A percentile compares a stretch with the other conserved stretches of the same genome.
phyloP scores from a whole-genome alignment of 2,113 vertebrate genomes.

The Melozone crissalis region DNA sequence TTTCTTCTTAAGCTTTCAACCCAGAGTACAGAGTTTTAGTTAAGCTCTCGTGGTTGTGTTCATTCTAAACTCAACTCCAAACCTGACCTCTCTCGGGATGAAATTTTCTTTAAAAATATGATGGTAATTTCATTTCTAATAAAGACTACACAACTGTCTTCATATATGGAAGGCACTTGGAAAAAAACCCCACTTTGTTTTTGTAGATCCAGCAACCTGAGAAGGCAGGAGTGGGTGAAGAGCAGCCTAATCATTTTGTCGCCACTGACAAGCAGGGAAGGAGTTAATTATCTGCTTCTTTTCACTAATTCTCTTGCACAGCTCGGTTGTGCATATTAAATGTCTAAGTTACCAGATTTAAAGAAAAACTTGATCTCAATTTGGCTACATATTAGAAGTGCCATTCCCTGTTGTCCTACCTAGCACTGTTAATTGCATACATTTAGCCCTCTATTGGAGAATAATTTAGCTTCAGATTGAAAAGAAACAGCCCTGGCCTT shows the following conservation, averaged over 20 bases:
- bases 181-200: not conserved
- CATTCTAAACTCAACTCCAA: not conserved
- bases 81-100: not conserved
- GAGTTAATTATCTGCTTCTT: conserved; percentile 32
- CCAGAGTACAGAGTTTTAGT: not conserved
- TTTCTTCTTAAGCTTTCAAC: not conserved
- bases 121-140: not conserved
- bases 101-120: not conserved
- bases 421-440: conserved; percentile 84
- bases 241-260: not conserved
- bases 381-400: conserved; percentile 72
- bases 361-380: conserved; percentile 76
- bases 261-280: conserved; percentile 22
- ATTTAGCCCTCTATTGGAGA: conserved; percentile 82
- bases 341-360: conserved; percentile 40
- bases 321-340: conserved; percentile 49
- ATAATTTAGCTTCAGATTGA: conserved; percentile 91
- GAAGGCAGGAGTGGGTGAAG: not conserved
- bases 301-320: conserved; percentile 5
- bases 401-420: conserved; percentile 74
- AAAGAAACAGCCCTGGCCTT: conserved; percentile 84
- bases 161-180: not conserved
- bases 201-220: not conserved
- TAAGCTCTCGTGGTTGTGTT: not conserved
- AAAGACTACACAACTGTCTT: not conserved